Percentiles rank a stretch among this genome's conserved stretches.
Evolutionary conservation across 2,797 vertebrate species (phyloP).

Genomic region (Pseudomugil gertrudae): DNA sequence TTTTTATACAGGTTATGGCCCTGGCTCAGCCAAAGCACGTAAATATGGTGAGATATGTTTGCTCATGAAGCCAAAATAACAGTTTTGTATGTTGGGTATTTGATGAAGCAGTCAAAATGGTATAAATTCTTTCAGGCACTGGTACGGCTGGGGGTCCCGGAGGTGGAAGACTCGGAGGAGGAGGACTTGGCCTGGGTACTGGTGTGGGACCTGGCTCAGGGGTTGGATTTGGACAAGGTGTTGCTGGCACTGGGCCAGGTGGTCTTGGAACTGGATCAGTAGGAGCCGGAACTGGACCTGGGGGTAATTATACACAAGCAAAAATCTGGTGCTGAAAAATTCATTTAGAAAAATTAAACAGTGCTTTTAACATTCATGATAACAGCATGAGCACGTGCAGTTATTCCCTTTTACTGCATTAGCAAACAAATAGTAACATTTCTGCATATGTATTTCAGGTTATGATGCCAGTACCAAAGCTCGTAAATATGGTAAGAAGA

Average conservation of each 20-base stretch:
- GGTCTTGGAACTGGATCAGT: constrained; percentile 30
- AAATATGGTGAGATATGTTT: constrained; percentile 71
- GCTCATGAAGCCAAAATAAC: background rate
- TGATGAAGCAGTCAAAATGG: background rate
- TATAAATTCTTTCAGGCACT: constrained; percentile 22
- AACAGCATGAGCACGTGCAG: background rate
- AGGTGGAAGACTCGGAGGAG: constrained; percentile 47
- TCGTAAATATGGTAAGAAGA: constrained; percentile 77
- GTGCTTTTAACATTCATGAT: background rate
- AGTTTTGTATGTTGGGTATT: background rate
- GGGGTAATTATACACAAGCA: constrained; percentile 60
- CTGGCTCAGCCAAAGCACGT: constrained; percentile 75
- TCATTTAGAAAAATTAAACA: too few relatives aligned
- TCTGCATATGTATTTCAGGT: constrained; percentile 54
- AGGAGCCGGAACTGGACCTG: constrained; percentile 54
- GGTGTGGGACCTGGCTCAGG: constrained; percentile 33
- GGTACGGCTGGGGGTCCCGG: constrained; percentile 34
- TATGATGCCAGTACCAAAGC: constrained; percentile 78
- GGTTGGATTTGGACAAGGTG: constrained; percentile 33
- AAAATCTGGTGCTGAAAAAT: background rate
- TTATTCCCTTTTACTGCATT: background rate
- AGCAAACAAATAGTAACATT: constrained; percentile 1
- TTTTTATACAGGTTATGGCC: constrained; percentile 63
- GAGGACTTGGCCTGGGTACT: constrained; percentile 19
- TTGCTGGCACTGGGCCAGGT: constrained; percentile 31